Evolutionary conservation across 2,797 vertebrate species (phyloP), one percentile per base, ranked within the genome.

Genomic region (Huso huso): DNA sequence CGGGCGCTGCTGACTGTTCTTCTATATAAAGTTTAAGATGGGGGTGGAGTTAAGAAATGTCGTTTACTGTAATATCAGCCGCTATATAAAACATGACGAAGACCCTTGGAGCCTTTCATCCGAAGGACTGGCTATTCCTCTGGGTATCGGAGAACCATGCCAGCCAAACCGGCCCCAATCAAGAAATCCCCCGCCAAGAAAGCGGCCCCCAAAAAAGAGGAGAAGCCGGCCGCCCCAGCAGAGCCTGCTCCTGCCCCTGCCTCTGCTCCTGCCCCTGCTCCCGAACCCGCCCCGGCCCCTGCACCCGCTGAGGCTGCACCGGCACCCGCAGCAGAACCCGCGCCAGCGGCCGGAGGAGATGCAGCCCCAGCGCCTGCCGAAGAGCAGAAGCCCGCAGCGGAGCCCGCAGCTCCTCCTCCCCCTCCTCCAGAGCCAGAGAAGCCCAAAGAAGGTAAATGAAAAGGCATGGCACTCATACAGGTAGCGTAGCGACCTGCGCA

Each of bases 81-180:
- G 7, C 65, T 71, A 78, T 89, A 84, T 82, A 87, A 82, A 37
- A 86, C 79, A 67, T 68, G 70, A 70, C 69, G 49, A 13, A 51
- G 70, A 61, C 61, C 11, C 18, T 51, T 10, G 63, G 7, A 58
- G 48, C 10, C 48, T 52, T 48, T 60, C 48, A 79, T 75, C 68
- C 68, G 73, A 65, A 81, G 68, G 66, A 79, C 52, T 71, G 69
- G 37, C 12, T 3, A 37, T 76, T 71, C 61, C 68, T 61, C 61
- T 48, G 72, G 66, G 63, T 72, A 60, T 62, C 74, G 65, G 66
- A 68, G 61, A 69, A 74, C 50, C 0, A 94, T 93, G 92, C 89
- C 92, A 0, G 72, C 84, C 51, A 92, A 92, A 80, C 79, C 87
- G 66, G 78, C 87, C 1, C 82, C 89, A 66, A 86, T 89, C 73